Base-by-base conservation (phyloP, 1,140 invertebrate genomes). In the Carposina sasakii region DNA sequence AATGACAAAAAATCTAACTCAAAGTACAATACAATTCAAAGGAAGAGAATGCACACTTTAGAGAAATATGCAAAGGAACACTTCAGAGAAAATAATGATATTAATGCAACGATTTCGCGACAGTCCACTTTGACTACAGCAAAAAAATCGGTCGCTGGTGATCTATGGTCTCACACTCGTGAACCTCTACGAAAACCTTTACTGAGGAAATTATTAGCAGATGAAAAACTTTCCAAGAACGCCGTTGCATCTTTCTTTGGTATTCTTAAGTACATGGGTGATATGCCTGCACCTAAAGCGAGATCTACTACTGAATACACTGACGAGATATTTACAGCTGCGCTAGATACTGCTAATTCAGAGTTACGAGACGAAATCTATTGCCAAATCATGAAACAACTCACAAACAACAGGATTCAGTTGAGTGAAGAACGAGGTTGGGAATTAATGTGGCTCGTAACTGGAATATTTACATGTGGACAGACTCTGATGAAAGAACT, bases 201-300 rank as follows among this genome's bases (percentile, higher is more conserved):
- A n/a, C 82, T 98, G 8, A 92, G 93, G 66, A 94, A 95, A 74
- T 69, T 98, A 3, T 71, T 91, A 41, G 89, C 90, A 37, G 91
- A 94, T 64, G 91, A 94, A 52, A 91, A 93, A 47, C 81, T 93
- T 5, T 89, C 89, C 21, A 91, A 93, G 67, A 90, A 92, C 68
- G 92, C 95, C 1, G 86, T 93, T 57, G 87, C 88, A 40, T 89
- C 91, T 39, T 96, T 94, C 79, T 88, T 90, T 62, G 91, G 90
- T 64, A 94, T 96, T 64, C 83, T 98, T n/a, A 97, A 95, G 84
- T 98, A 98, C 73, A 98, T 98, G 96, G 96, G 96, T 21, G 96
- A 98, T 75, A 89, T 96, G 59, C 94, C 96, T 3, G 91, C 90
- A 40, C 89, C 90, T 30, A 88, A 91, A 68, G 87, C 89, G 19